These are phyloP conservation scores for Lampris megalopsis DNA, from an alignment of 2,113 vertebrate genomes.

Conservation along the genomic window DNA sequence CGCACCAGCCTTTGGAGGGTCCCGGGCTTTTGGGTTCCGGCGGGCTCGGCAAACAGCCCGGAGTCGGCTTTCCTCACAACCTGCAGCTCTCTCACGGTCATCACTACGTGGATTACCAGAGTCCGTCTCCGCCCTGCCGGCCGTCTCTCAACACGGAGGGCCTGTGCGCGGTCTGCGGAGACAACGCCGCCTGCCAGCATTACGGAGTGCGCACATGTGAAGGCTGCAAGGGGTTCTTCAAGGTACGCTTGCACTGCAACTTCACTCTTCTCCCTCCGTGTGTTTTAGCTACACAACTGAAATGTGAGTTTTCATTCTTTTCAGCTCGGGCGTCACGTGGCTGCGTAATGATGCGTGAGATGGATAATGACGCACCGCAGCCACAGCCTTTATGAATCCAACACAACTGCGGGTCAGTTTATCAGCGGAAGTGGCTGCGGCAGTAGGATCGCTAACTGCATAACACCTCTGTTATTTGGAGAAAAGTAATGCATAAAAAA, in stretches of 20 bases:
- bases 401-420: too few relatives aligned
- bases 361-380: too few relatives aligned
- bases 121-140: slow-evolving; percentile 83
- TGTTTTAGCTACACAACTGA: too few relatives aligned
- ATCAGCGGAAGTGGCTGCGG: too few relatives aligned
- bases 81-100: slow-evolving; percentile 89
- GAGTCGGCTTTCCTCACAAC: slow-evolving; percentile 87
- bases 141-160: slow-evolving; percentile 88
- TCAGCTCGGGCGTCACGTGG: too few relatives aligned
- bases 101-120: slow-evolving; percentile 89
- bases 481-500: too few relatives aligned
- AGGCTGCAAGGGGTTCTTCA: slow-evolving; percentile 95
- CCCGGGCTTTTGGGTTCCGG: slow-evolving; percentile 80
- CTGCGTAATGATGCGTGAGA: too few relatives aligned
- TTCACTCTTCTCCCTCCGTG: neutral
- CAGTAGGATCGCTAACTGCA: too few relatives aligned
- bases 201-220: slow-evolving; percentile 95
- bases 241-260: slow-evolving; percentile 78
- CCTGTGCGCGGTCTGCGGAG: slow-evolving; percentile 95
- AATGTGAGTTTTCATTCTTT: too few relatives aligned
- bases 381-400: too few relatives aligned
- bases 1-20: slow-evolving; percentile 86
- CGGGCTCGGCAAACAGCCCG: slow-evolving; percentile 85
- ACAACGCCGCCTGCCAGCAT: slow-evolving; percentile 96
- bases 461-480: too few relatives aligned